A percentile compares a stretch with the other conserved stretches of the same genome.
phyloP scores from a whole-genome alignment of 2,797 vertebrate species.

The Cynopterus sphinx region DNA sequence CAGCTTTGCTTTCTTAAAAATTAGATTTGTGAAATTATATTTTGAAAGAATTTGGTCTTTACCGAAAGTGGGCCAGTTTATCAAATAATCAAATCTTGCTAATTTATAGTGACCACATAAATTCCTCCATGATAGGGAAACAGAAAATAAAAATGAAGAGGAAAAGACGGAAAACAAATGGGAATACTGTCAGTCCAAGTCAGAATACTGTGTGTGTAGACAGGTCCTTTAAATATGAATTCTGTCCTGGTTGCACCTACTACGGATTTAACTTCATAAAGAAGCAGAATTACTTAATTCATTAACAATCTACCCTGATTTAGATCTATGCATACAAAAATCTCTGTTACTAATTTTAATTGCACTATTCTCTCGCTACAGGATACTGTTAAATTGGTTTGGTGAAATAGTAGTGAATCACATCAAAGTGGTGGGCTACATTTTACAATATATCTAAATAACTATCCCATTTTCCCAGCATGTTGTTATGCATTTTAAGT shows the following conservation, averaged over 20 bases:
- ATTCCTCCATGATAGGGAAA: conserved; percentile 38
- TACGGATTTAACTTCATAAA: conserved; percentile 84
- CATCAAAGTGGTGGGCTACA: conserved; percentile 87
- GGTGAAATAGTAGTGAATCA: conserved; percentile 89
- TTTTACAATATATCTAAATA: conserved; percentile 92
- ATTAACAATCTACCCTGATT: conserved; percentile 87
- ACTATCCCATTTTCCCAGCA: conserved; percentile 90
- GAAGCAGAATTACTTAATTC: conserved; percentile 88
- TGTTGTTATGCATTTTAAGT: conserved; percentile 88
- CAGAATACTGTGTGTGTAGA: not conserved
- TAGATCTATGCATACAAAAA: conserved; percentile 88
- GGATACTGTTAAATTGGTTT: conserved; percentile 89
- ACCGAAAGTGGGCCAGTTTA: conserved; percentile 32
- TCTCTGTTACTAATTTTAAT: conserved; percentile 91
- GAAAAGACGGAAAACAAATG: conserved; percentile 20
- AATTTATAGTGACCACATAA: conserved; percentile 54
- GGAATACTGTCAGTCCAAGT: conserved; percentile 21
- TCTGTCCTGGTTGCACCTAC: conserved; percentile 79
- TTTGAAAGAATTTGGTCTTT: conserved; percentile 53
- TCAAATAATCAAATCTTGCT: conserved; percentile 61
- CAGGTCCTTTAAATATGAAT: conserved; percentile 77
- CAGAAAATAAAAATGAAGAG: not conserved
- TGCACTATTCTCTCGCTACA: conserved; percentile 88
- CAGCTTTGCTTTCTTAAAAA: conserved; percentile 55
- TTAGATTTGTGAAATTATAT: conserved; percentile 48